These are phyloP conservation scores for Sphaeramia orbicularis DNA, from an alignment of 2,797 vertebrate species.

Conservation along the genomic window DNA sequence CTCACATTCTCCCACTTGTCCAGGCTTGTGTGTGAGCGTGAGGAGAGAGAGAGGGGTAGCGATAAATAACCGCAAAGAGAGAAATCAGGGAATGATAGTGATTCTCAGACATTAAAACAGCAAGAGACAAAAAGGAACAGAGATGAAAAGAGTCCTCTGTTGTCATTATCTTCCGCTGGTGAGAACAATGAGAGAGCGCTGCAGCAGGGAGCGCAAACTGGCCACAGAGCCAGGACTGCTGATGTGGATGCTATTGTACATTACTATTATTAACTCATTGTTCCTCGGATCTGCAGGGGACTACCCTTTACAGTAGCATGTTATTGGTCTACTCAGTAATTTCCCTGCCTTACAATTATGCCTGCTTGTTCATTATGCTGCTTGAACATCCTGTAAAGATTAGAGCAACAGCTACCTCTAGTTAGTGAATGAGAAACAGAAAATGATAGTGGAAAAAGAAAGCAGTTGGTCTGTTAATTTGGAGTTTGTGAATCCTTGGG, in stretches of 20 bases:
- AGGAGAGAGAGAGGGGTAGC: conserved; percentile 8
- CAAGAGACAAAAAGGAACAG: conserved; percentile 35
- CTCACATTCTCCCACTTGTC: conserved; percentile 7
- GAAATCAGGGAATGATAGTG: conserved; percentile 32
- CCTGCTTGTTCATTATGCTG: conserved; percentile 48
- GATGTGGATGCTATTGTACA: conserved; percentile 49
- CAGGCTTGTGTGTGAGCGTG: conserved; percentile 6
- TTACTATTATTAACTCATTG: conserved; percentile 61
- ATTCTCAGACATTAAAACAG: conserved; percentile 32
- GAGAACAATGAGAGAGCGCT: conserved; percentile 23
- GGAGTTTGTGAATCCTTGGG: no score
- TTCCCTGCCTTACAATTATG: conserved; percentile 56
- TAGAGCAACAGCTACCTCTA: conserved; percentile 21
- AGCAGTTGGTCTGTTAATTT: no score
- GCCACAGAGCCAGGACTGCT: conserved; percentile 40
- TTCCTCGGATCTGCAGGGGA: conserved; percentile 33
- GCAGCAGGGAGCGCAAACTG: conserved; percentile 29
- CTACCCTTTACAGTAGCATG: conserved; percentile 31
- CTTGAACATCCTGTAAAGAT: conserved; percentile 50
- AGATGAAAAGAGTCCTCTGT: conserved; percentile 46
- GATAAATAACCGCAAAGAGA: conserved; percentile 28
- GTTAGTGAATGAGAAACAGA: conserved; percentile 3
- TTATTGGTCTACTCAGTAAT: conserved; percentile 57
- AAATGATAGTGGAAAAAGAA: neutral
- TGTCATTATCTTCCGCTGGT: conserved; percentile 59